Evolutionary conservation across 2,113 vertebrate genomes (phyloP).

Genomic region (Abramis brama): DNA sequence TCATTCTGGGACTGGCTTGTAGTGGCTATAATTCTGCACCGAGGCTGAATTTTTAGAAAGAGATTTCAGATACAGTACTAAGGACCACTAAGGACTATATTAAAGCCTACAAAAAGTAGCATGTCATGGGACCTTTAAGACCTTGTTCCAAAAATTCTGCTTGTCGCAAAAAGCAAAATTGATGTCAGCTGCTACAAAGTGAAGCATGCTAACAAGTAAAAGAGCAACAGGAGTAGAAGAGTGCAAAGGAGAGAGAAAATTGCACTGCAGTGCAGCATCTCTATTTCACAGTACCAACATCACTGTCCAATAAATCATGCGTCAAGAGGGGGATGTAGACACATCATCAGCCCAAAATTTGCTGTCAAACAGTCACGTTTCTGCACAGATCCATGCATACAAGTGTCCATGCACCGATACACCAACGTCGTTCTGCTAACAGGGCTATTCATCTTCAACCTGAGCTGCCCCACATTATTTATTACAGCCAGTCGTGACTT

Average conservation of each 20-base stretch:
- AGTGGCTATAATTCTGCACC: too few species aligned
- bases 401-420: not conserved
- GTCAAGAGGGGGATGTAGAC: not conserved
- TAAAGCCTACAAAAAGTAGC: too few species aligned
- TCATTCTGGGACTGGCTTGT: too few species aligned
- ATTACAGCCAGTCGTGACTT: not conserved
- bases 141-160: not conserved
- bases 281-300: not conserved
- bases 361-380: slow-evolving; percentile 16
- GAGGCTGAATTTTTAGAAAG: too few species aligned
- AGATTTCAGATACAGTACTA: too few species aligned
- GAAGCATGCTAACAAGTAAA: slow-evolving; percentile 1
- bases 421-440: not conserved
- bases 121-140: too few species aligned
- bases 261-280: slow-evolving; percentile 38
- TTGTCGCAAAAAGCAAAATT: not conserved
- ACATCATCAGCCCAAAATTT: slow-evolving; percentile 22
- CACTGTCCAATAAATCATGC: not conserved
- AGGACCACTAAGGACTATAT: too few species aligned
- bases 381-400: not conserved
- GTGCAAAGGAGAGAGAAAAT: not conserved
- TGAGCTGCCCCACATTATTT: not conserved
- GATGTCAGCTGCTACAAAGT: not conserved
- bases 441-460: not conserved
- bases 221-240: not conserved